Evolutionary conservation across 2,797 vertebrate species (phyloP).

Genomic region (Melopsittacus undulatus): DNA sequence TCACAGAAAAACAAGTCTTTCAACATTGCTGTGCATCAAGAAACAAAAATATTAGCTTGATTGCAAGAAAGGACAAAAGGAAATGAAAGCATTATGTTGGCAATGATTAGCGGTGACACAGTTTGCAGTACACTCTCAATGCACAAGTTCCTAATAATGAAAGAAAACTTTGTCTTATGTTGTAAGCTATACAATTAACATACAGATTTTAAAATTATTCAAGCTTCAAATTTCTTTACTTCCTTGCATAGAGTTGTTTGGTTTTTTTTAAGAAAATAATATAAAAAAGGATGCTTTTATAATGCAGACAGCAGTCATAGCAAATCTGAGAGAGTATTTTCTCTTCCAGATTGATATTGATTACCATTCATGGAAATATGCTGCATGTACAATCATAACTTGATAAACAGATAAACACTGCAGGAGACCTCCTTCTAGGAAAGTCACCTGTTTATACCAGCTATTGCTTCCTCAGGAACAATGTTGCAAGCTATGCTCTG

Average conservation of each 20-base stretch:
- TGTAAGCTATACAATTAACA: background rate
- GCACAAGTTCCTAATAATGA: background rate
- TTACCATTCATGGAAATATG: background rate
- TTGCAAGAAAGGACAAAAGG: background rate
- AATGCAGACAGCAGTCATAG: background rate
- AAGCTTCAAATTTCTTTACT: background rate
- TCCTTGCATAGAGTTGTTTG: background rate
- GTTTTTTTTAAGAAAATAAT: background rate
- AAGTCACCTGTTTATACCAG: background rate
- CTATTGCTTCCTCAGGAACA: background rate
- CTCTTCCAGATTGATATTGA: background rate
- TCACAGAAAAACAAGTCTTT: background rate
- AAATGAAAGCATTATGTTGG: background rate
- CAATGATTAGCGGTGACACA: background rate
- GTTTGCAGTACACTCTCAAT: background rate
- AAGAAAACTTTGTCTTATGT: background rate
- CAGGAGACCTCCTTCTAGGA: background rate
- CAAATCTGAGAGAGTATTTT: background rate
- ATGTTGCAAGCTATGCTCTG: rapidly evolving
- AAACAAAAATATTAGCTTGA: background rate
- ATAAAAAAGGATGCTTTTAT: background rate
- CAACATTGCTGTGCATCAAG: background rate
- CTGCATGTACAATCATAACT: rapidly evolving
- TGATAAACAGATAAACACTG: background rate
- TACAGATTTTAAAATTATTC: background rate